A percentile compares a stretch with the other conserved stretches of the same genome.
phyloP scores from a whole-genome alignment of 2,888 invertebrate species.

The Apamea epomidion region DNA sequence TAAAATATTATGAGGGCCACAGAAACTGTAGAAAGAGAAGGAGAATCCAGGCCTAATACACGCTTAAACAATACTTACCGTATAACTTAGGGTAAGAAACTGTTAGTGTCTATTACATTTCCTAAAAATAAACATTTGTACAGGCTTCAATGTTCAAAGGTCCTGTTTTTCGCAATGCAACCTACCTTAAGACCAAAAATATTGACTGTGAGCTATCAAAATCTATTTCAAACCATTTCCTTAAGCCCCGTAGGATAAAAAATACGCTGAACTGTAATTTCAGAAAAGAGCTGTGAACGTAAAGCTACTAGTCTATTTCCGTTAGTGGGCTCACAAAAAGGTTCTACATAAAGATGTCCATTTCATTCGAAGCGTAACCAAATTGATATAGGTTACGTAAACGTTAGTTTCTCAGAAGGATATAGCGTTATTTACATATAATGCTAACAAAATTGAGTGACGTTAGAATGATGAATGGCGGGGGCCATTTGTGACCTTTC shows the following conservation, averaged over 20 bases:
- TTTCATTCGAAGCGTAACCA: constrained; percentile 65
- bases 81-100: neutral
- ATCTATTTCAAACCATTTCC: constrained; percentile 33
- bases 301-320: constrained; percentile 62
- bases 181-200: neutral
- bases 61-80: too few relatives aligned
- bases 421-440: constrained; percentile 71
- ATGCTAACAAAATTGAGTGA: constrained; percentile 76
- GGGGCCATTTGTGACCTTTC: constrained; percentile 73
- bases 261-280: constrained; percentile 57
- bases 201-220: constrained; percentile 28
- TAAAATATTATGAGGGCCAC: too few relatives aligned
- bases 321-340: constrained; percentile 64
- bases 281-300: constrained; percentile 44
- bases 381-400: constrained; percentile 70
- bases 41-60: neutral
- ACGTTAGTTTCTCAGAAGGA: constrained; percentile 63
- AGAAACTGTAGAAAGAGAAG: neutral
- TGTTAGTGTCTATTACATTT: neutral
- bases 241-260: constrained; percentile 47
- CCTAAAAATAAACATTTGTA: neutral
- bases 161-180: neutral
- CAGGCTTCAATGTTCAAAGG: neutral
- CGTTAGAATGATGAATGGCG: constrained; percentile 75
- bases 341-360: constrained; percentile 65